phyloP scores from a whole-genome alignment of 2,797 vertebrate genomes.

The Alauda arvensis region DNA sequence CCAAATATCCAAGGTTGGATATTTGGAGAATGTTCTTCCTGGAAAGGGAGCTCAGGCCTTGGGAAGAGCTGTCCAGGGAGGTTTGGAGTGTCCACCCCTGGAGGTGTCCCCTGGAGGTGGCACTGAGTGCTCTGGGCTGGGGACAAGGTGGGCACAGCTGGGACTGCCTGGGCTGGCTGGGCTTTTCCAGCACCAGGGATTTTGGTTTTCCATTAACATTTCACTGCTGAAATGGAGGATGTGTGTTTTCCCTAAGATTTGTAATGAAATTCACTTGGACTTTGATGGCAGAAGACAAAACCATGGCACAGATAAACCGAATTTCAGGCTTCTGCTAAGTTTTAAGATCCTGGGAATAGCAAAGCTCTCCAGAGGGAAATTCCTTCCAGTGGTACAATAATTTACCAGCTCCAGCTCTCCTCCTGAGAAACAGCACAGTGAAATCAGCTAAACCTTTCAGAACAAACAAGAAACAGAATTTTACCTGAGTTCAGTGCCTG shows the following conservation, averaged over 20 bases:
- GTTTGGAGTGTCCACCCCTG: neutral
- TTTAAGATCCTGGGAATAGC: neutral
- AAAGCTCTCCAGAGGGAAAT: neutral
- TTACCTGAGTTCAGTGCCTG: neutral
- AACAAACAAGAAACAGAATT: neutral
- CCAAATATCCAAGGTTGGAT: too few species aligned
- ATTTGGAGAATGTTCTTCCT: too few species aligned
- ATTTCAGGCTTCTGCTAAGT: neutral
- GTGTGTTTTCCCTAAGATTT: neutral
- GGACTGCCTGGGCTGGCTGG: accelerated
- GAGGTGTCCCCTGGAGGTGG: neutral
- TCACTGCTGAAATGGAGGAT: neutral
- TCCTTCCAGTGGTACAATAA: neutral
- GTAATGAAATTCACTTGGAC: neutral
- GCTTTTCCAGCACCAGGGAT: neutral
- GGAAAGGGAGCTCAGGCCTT: neutral
- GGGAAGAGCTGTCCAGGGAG: neutral
- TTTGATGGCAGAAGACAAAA: neutral
- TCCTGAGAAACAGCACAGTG: neutral
- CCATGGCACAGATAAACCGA: neutral
- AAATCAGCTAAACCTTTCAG: neutral
- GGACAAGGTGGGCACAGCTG: neutral
- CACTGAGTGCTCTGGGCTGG: neutral
- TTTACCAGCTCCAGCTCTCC: neutral
- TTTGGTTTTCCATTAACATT: accelerated